phyloP scores from a whole-genome alignment of 2,888 invertebrate species.

The Sylvicola fuscatus region DNA sequence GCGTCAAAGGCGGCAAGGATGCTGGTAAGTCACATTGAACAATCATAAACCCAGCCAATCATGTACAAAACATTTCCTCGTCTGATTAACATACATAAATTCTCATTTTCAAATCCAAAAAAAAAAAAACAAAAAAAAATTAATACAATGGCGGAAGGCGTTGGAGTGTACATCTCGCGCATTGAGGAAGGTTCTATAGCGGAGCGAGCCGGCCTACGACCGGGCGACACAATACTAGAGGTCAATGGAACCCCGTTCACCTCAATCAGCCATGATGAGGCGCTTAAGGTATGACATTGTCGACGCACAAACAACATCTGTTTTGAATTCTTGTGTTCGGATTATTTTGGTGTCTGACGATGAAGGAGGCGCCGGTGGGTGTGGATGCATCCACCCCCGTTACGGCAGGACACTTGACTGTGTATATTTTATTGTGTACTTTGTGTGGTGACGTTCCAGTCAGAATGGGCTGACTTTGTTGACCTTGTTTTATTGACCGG shows the following conservation, averaged over 20 bases:
- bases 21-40: constrained; percentile 36
- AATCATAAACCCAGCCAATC: neutral
- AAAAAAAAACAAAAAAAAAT: constrained; percentile 14
- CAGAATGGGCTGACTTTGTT: no score
- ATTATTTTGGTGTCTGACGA: no score
- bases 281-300: constrained; percentile 52
- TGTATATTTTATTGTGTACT: no score
- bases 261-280: constrained; percentile 81
- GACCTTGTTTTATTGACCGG: no score
- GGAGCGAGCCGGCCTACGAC: constrained; percentile 68
- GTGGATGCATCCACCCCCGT: no score
- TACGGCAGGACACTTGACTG: no score
- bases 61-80: no score
- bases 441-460: no score
- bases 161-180: constrained; percentile 79
- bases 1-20: constrained; percentile 80
- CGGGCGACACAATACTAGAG: constrained; percentile 87
- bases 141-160: constrained; percentile 29
- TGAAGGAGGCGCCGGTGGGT: no score
- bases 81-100: no score
- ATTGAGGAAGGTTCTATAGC: constrained; percentile 81
- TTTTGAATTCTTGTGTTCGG: no score
- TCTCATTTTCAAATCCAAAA: neutral
- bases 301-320: no score
- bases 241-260: constrained; percentile 88